phyloP scores from a whole-genome alignment of 2,888 invertebrate species.

The Siphlonurus alternatus region DNA sequence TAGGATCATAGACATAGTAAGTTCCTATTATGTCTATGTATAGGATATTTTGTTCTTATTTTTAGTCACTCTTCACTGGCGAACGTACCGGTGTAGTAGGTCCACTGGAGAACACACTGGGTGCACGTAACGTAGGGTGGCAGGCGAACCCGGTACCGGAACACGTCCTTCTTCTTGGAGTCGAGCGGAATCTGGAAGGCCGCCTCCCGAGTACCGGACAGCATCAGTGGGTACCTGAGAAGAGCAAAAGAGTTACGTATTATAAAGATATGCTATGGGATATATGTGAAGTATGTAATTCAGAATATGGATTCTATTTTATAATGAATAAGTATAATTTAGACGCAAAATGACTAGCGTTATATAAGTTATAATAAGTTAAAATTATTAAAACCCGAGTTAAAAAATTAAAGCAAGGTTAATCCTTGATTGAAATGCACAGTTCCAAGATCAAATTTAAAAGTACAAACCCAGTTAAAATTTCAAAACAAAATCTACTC shows the following conservation, averaged over 20 bases:
- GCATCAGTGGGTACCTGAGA: slow-evolving; percentile 48
- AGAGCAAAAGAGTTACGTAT: slow-evolving; percentile 4
- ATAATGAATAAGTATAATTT: background rate
- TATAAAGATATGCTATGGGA: slow-evolving; percentile 5
- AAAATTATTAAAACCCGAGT: no score
- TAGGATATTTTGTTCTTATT: background rate
- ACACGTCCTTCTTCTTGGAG: slow-evolving; percentile 42
- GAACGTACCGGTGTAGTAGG: slow-evolving; percentile 59
- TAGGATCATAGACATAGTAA: no score
- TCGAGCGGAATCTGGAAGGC: slow-evolving; percentile 54
- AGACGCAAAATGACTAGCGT: background rate
- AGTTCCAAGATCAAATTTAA: no score
- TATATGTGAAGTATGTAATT: no score
- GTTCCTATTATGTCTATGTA: background rate
- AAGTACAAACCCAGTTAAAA: no score
- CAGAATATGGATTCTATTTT: slow-evolving; percentile 8
- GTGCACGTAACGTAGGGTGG: slow-evolving; percentile 72
- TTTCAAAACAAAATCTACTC: no score
- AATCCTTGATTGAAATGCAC: no score
- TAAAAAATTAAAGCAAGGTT: no score
- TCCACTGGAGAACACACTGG: slow-evolving; percentile 88
- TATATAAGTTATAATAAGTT: no score
- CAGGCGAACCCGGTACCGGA: slow-evolving; percentile 55
- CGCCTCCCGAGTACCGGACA: slow-evolving; percentile 52
- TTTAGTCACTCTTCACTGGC: background rate